Evolutionary conservation across 2,113 vertebrate genomes (phyloP).

Genomic region (Zosterops borbonicus): DNA sequence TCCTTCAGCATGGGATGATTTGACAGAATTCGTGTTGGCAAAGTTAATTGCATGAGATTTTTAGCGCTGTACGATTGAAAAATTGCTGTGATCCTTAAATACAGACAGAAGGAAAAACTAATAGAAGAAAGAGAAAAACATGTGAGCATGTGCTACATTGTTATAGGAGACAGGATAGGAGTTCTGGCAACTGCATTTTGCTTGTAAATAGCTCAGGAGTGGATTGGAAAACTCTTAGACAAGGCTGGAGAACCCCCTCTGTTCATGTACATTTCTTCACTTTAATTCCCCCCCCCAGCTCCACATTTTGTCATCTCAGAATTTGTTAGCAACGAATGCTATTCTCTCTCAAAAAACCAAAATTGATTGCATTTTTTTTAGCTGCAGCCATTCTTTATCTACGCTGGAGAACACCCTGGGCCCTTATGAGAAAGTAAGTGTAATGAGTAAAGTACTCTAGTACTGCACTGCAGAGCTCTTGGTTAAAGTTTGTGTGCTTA

Average conservation of each 20-base stretch:
- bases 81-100: neutral
- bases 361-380: neutral
- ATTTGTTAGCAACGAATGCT: neutral
- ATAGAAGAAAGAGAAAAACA: neutral
- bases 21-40: neutral
- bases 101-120: neutral
- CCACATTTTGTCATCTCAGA: neutral
- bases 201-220: neutral
- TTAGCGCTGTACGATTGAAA: neutral
- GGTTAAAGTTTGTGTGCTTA: neutral
- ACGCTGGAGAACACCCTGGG: neutral
- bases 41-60: neutral
- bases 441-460: neutral
- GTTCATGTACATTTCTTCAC: neutral
- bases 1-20: neutral
- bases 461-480: neutral
- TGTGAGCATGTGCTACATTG: neutral
- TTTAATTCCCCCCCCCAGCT: neutral
- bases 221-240: neutral
- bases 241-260: neutral
- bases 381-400: neutral
- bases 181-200: neutral
- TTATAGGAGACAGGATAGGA: neutral
- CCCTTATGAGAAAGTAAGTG: too few relatives aligned
- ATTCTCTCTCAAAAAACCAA: fast-evolving